phyloP scores from a whole-genome alignment of 2,888 invertebrate species.

The Napeogenes sylphis region DNA sequence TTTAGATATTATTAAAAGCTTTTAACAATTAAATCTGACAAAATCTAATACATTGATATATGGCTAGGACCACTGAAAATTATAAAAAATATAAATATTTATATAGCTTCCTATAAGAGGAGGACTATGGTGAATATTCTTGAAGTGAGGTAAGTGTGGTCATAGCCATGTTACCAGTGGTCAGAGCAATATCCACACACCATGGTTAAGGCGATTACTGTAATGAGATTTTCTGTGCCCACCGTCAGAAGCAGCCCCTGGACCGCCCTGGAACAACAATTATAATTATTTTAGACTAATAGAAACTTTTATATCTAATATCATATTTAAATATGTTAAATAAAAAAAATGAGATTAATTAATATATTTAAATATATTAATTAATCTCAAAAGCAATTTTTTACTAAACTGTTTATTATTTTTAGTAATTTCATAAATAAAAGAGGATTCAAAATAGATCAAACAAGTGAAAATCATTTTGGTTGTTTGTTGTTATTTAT shows the following conservation, averaged over 20 bases:
- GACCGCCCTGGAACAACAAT: conserved; percentile 65
- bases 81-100: too few relatives aligned
- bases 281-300: conserved; percentile 1
- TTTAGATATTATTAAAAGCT: too few relatives aligned
- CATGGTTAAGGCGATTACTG: conserved; percentile 84
- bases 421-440: too few relatives aligned
- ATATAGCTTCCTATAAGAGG: too few relatives aligned
- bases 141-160: conserved; percentile 16
- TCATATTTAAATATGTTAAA: not conserved
- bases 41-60: not conserved
- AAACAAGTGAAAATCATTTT: too few relatives aligned
- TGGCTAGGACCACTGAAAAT: not conserved
- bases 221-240: conserved; percentile 86
- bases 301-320: not conserved
- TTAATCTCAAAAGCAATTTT: too few relatives aligned
- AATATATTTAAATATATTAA: too few relatives aligned
- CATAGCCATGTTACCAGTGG: conserved; percentile 27
- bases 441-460: too few relatives aligned
- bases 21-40: not conserved
- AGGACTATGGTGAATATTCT: too few relatives aligned
- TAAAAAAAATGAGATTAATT: too few relatives aligned
- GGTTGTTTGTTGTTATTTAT: too few relatives aligned
- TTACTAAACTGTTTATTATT: too few relatives aligned
- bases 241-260: conserved; percentile 73
- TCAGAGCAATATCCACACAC: conserved; percentile 71